Conservation (phyloP, 2,888 invertebrate genomes). For the Ophion ellenae region DNA sequence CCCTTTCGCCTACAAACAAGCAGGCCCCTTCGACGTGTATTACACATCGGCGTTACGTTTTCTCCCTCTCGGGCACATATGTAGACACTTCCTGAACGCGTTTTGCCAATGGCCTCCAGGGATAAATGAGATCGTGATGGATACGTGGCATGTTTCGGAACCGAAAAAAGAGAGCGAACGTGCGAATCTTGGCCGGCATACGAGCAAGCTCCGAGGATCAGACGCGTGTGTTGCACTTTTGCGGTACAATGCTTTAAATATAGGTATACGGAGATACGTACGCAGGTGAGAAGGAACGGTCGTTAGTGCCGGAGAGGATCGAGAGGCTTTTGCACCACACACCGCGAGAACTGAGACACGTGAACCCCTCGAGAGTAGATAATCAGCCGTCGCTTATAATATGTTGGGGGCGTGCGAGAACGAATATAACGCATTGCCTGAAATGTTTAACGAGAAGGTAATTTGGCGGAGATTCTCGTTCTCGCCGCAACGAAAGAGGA, state of each 20-base stretch:
- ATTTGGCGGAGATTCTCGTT: conserved; percentile 71
- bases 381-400: conserved; percentile 78
- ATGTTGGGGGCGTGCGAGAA: conserved; percentile 78
- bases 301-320: conserved; percentile 70
- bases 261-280: not conserved
- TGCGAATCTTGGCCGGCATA: conserved; percentile 26
- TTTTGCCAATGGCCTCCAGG: conserved; percentile 66
- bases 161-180: conserved; percentile 65
- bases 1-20: not conserved
- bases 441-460: conserved; percentile 80
- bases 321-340: conserved; percentile 40
- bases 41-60: conserved; percentile 33
- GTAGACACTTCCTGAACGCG: conserved; percentile 40
- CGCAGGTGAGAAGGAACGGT: conserved; percentile 64
- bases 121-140: conserved; percentile 74
- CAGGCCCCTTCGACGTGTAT: not conserved
- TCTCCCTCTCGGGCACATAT: not conserved
- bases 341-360: conserved; percentile 67
- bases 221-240: conserved; percentile 63
- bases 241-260: conserved; percentile 12
- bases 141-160: conserved; percentile 73
- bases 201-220: conserved; percentile 69
- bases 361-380: conserved; percentile 74
- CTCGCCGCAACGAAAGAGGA: conserved; percentile 7
- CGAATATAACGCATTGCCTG: conserved; percentile 78